Base-by-base conservation (phyloP, 1,140 invertebrate genomes). In the Drosophila bocqueti region DNA sequence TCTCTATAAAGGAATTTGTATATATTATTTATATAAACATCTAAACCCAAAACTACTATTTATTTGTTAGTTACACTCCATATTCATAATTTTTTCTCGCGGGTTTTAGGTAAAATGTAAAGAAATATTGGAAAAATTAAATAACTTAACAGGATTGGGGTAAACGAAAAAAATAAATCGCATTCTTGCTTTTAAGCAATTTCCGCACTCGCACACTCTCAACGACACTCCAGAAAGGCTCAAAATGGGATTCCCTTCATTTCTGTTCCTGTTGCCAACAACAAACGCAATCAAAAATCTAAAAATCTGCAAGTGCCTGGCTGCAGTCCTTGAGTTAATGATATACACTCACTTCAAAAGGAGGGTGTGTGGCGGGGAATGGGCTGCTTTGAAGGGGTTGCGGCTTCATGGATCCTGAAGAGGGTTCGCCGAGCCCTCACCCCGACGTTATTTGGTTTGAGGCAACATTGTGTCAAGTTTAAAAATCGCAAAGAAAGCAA, bases 401-500 rank as follows among this genome's bases (percentile, higher is more conserved):
- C 50, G 71, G 60, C 68, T 67, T 81, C 74, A 55, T 72, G 81
- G 76, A 55, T 66, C 57, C 78, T 76, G 55, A 87, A 65, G 63
- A 76, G 83, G 69, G 79, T 68, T 73, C 45, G 47, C 40, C 21
- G 34, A n/a, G 47, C 40, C 50, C 69, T 38, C 40, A 34, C 50
- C 64, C 57, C 43, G 29, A n/a, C 43, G 66, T 43, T 57, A 57
- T 57, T 61, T 81, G 60, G 55, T 60, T 49, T 65, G 74, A 66
- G 77, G 84, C 65, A 89, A 87, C 83, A 87, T 84, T 87, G 83
- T 87, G 83, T 87, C 84, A 89, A 87, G 77, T 87, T 87, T 80
- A 77, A 65, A 81, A 76, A 75, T 64, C 59, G 83, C 74, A 67
- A 87, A 84, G 67, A 72, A 81, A 85, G 63, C 65, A 63, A 64